Conservation (phyloP, 1,140 invertebrate species). For the Nautilus pompilius region DNA sequence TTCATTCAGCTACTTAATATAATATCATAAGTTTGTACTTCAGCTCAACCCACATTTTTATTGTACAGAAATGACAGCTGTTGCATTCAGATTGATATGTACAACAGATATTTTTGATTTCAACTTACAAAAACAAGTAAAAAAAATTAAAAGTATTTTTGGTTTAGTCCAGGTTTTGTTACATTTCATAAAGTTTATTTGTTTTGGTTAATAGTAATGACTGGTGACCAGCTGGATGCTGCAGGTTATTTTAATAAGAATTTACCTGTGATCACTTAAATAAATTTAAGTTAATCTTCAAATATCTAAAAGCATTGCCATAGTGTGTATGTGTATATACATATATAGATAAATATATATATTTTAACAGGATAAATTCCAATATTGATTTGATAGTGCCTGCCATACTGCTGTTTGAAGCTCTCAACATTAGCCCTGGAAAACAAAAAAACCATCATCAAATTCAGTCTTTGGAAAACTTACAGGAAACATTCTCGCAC, state of each 20-base stretch:
- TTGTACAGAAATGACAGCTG: too few species aligned
- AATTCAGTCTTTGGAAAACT: conserved; percentile 42
- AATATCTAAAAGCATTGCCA: not conserved
- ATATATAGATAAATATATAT: not conserved
- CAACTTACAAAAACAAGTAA: too few species aligned
- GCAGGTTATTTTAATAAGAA: not conserved
- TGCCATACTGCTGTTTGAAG: conserved; percentile 46
- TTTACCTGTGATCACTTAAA: not conserved
- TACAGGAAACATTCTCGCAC: conserved; percentile 54
- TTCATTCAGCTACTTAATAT: too few species aligned
- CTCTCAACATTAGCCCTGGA: conserved; percentile 34
- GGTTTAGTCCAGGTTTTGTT: not conserved
- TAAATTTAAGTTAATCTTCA: not conserved
- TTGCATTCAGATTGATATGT: too few species aligned
- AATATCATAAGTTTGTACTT: too few species aligned
- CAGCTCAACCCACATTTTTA: too few species aligned
- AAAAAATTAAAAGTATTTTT: too few species aligned
- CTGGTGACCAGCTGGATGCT: too few species aligned
- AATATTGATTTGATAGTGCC: conserved; percentile 58
- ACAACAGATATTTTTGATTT: too few species aligned
- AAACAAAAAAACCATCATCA: conserved; percentile 42
- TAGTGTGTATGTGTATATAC: not conserved
- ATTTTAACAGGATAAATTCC: conserved; percentile 54
- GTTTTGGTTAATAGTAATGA: not conserved
- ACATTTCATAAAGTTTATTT: not conserved